Percentiles rank a stretch among this genome's conserved stretches.
Evolutionary conservation across 2,888 invertebrate genomes (phyloP).

Genomic region (Ypsolopha sequella): DNA sequence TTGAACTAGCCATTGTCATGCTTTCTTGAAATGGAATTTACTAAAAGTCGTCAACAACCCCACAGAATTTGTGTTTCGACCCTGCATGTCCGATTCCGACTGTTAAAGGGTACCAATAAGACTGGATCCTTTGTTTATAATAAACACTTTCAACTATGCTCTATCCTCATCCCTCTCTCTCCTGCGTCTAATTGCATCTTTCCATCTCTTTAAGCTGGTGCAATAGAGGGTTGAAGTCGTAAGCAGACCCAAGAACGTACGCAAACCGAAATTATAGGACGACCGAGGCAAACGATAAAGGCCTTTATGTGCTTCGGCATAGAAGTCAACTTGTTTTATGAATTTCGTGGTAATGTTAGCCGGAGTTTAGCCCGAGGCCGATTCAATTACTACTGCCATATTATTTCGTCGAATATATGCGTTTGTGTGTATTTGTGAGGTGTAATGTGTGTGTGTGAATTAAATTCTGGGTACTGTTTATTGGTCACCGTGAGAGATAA

Average conservation of each 20-base stretch:
- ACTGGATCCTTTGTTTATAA: conserved; percentile 68
- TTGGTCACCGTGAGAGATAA: conserved; percentile 28
- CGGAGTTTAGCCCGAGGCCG: conserved; percentile 56
- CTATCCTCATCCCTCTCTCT: conserved; percentile 22
- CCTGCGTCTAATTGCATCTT: conserved; percentile 11
- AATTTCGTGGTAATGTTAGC: not conserved
- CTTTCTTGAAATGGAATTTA: too few species aligned
- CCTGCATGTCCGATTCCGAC: conserved; percentile 53
- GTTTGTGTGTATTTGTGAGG: conserved; percentile 18
- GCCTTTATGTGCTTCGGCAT: too few species aligned
- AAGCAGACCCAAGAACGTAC: conserved; percentile 63
- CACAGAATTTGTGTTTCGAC: conserved; percentile 20
- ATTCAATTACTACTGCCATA: conserved; percentile 70
- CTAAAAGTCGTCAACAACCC: not conserved
- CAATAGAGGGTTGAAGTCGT: conserved; percentile 48
- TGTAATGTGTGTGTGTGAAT: conserved; percentile 47
- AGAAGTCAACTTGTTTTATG: too few species aligned
- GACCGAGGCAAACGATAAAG: not conserved
- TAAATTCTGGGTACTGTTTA: conserved; percentile 61
- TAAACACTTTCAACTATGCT: conserved; percentile 55
- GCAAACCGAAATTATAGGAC: conserved; percentile 37
- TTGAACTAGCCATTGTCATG: too few species aligned
- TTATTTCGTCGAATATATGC: conserved; percentile 65
- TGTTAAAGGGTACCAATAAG: conserved; percentile 60
- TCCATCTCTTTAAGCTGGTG: conserved; percentile 47